These are phyloP conservation scores for Sebastes minor DNA, from an alignment of 2,797 vertebrate species.

Conservation along the genomic window DNA sequence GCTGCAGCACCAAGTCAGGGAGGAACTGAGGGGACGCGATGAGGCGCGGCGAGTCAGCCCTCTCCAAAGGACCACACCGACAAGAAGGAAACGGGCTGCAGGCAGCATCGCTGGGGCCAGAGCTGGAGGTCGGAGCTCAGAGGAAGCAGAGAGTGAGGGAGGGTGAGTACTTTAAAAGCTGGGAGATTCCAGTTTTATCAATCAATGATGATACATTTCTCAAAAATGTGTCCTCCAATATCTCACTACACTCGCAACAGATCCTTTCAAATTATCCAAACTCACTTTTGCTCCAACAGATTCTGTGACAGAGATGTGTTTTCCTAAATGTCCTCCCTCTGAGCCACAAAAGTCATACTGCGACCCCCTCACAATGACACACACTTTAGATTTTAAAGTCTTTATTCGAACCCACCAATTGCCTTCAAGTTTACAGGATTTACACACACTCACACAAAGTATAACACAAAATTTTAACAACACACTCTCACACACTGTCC, in stretches of 20 bases:
- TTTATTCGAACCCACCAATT: background rate
- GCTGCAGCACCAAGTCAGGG: slow-evolving; percentile 88
- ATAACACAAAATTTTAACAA: background rate
- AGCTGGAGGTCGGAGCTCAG: slow-evolving; percentile 76
- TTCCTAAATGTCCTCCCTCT: background rate
- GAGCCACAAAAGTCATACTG: background rate
- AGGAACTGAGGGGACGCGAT: slow-evolving; percentile 79
- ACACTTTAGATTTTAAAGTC: background rate
- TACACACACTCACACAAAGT: background rate
- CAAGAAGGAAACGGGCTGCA: slow-evolving; percentile 82
- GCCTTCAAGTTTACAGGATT: background rate
- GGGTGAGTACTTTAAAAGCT: slow-evolving; percentile 74
- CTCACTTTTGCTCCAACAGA: no score
- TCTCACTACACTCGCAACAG: background rate
- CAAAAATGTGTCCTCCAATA: background rate
- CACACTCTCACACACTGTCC: background rate
- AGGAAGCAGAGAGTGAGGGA: slow-evolving; percentile 86
- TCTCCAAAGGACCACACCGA: slow-evolving; percentile 80
- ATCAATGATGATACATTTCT: background rate
- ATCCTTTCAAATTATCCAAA: background rate
- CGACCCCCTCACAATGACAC: background rate
- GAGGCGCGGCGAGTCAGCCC: slow-evolving; percentile 76
- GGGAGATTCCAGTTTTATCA: background rate
- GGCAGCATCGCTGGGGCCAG: slow-evolving; percentile 17
- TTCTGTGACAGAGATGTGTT: no score